Evolutionary conservation across 2,888 invertebrate genomes (phyloP).

Genomic region (Zygaena filipendulae): DNA sequence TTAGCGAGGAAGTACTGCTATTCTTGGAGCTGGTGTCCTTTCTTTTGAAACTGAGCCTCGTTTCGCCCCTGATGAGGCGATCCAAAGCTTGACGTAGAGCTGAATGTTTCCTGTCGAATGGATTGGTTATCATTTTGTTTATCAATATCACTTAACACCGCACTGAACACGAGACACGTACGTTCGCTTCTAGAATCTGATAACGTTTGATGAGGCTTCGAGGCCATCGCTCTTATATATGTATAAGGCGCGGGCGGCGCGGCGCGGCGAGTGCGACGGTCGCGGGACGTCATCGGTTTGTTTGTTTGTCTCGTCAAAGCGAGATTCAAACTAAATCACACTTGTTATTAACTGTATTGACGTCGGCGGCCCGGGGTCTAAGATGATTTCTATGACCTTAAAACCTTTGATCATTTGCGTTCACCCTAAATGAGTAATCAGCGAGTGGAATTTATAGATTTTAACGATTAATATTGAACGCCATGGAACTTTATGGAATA

Average conservation of each 20-base stretch:
- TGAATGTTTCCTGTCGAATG: constrained; percentile 76
- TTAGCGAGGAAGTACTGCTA: constrained; percentile 37
- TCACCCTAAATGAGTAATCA: too few species aligned
- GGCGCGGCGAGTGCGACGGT: constrained; percentile 31
- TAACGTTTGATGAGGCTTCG: constrained; percentile 21
- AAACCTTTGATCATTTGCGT: too few species aligned
- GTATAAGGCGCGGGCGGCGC: too few species aligned
- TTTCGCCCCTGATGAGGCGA: constrained; percentile 66
- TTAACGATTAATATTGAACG: too few species aligned
- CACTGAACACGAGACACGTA: constrained; percentile 23
- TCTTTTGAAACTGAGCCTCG: constrained; percentile 43
- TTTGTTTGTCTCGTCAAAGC: too few species aligned
- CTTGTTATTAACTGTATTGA: too few species aligned
- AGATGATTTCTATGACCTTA: too few species aligned
- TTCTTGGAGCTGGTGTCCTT: constrained; percentile 32
- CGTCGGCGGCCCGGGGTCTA: too few species aligned
- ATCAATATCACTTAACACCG: constrained; percentile 10
- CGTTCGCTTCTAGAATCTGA: constrained; percentile 23
- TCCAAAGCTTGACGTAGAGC: constrained; percentile 74
- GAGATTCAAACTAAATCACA: too few species aligned
- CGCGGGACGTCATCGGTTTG: constrained; percentile 23
- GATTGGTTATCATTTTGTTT: constrained; percentile 74
- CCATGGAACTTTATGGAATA: too few species aligned
- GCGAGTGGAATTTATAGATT: too few species aligned
- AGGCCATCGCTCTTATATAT: constrained; percentile 30